Conservation (phyloP, 2,797 vertebrate genomes). For the Gallinago solitaria region DNA sequence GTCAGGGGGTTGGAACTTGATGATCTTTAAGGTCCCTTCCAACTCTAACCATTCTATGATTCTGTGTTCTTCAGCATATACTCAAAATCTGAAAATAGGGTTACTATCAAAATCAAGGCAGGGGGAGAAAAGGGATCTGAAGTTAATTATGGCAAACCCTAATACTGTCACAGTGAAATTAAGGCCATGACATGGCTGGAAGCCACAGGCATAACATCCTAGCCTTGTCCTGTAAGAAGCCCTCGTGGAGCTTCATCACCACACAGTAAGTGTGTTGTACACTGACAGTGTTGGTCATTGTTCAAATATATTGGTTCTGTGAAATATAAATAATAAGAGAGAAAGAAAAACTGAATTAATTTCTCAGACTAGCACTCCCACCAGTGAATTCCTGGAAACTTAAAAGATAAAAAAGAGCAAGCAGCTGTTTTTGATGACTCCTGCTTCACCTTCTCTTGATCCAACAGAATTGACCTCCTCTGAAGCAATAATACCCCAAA, state of each 20-base stretch:
- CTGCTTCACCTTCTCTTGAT: neutral
- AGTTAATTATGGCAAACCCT: neutral
- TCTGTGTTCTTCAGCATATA: neutral
- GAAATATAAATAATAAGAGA: neutral
- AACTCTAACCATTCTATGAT: too few relatives aligned
- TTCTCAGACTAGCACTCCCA: neutral
- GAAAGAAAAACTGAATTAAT: neutral
- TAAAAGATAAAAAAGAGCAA: neutral
- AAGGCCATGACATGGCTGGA: neutral
- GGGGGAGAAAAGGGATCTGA: neutral
- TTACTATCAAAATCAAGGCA: neutral
- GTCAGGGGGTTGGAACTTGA: too few relatives aligned
- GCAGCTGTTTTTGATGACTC: neutral
- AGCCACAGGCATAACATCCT: neutral
- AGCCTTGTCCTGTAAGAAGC: neutral
- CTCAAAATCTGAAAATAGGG: neutral
- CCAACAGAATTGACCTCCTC: neutral
- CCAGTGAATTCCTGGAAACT: neutral
- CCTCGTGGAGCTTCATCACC: neutral
- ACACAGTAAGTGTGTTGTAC: neutral
- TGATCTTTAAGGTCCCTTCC: too few relatives aligned
- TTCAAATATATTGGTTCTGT: neutral
- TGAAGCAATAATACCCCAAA: neutral
- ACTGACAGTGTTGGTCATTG: neutral
- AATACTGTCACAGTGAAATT: neutral